Conservation (phyloP, 2,888 invertebrate genomes). For the Calliphora vomitoria region DNA sequence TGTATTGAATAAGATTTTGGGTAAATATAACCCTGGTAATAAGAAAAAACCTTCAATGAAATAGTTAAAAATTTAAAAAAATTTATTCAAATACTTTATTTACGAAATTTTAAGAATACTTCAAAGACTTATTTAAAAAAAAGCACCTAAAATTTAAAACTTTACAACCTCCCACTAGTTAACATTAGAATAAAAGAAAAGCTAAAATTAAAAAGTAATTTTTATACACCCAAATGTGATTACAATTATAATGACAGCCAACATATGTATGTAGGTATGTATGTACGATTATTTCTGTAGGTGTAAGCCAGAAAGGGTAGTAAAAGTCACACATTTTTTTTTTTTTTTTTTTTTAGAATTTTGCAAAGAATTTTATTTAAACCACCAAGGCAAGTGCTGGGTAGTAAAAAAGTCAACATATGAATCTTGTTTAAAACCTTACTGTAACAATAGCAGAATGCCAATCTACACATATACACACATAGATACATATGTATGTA, state of each 20-base stretch:
- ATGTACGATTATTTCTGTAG: no score
- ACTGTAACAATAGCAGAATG: not conserved
- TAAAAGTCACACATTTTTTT: conserved; percentile 23
- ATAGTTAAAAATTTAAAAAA: no score
- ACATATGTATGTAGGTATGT: conserved; percentile 15
- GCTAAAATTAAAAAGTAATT: conserved; percentile 32
- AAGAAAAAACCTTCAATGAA: no score
- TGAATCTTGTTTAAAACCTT: conserved; percentile 3
- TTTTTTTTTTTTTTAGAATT: conserved; percentile 7
- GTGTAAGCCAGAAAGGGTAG: not conserved
- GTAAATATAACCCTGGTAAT: no score
- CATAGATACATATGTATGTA: no score
- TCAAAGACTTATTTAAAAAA: not conserved
- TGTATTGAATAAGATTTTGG: no score
- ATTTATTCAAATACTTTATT: no score
- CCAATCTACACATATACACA: not conserved
- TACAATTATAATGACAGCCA: conserved; percentile 32
- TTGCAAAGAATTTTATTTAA: conserved; percentile 17
- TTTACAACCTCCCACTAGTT: not conserved
- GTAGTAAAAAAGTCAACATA: conserved; percentile 23
- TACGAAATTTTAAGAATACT: no score
- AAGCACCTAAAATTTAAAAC: not conserved
- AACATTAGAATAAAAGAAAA: not conserved
- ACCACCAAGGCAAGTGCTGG: not conserved
- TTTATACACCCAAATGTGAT: conserved; percentile 24